These are phyloP conservation scores for Brachynemurus nebulosus DNA, from an alignment of 2,888 invertebrate species.

Conservation along the genomic window DNA sequence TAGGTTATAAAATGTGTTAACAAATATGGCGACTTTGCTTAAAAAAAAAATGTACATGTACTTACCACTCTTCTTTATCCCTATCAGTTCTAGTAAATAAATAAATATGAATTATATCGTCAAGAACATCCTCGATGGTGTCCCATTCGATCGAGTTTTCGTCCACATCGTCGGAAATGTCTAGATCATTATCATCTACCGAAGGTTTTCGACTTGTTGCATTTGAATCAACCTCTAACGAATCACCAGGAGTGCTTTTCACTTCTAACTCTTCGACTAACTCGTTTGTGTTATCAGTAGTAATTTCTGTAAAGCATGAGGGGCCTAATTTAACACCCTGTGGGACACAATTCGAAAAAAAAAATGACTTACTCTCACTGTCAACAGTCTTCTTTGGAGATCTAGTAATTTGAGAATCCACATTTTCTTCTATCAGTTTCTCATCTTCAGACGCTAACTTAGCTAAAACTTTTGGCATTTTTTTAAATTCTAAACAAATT, in stretches of 20 bases:
- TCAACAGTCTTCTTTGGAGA: background rate
- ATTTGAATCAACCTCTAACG: too few species aligned
- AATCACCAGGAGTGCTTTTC: too few species aligned
- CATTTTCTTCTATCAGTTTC: background rate
- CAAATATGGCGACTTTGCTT: slow-evolving; percentile 4
- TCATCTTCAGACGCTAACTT: slow-evolving; percentile 12
- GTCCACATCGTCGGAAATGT: background rate
- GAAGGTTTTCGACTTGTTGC: too few species aligned
- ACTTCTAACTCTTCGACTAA: too few species aligned
- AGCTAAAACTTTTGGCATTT: slow-evolving; percentile 24
- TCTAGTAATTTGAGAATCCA: background rate
- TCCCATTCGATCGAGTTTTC: slow-evolving; percentile 5
- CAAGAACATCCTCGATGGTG: background rate
- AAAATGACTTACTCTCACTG: too few species aligned
- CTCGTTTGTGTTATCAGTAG: slow-evolving; percentile 26
- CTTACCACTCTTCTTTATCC: slow-evolving; percentile 84
- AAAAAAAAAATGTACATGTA: slow-evolving; percentile 6
- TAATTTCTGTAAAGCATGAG: background rate
- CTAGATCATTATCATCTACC: slow-evolving; percentile 23
- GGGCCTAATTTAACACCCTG: background rate
- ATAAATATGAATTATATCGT: slow-evolving; percentile 29
- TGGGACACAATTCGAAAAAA: slow-evolving; percentile 15
- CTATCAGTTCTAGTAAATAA: slow-evolving; percentile 70
- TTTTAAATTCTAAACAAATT: slow-evolving; percentile 55
- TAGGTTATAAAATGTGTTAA: too few species aligned